Base-by-base conservation (phyloP, 2,888 invertebrate genomes). In the Monopis laevigella region DNA sequence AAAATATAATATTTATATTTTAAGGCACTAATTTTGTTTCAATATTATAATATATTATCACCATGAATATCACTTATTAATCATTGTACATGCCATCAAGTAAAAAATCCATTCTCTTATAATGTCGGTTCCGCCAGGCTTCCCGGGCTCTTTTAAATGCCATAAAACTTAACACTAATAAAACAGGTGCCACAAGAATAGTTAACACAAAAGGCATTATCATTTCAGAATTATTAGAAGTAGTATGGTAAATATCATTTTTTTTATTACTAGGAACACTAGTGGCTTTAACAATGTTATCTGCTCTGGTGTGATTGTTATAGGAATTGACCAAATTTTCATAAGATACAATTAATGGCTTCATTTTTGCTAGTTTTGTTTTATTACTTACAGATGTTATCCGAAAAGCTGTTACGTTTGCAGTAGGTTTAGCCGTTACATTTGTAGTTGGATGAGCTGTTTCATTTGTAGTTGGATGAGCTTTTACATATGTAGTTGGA, bases 81-180 rank as follows among this genome's bases (percentile, higher is more conserved):
- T 91, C 91, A 72, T 92, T 92, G 59, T 93, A 93, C 89, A 93
- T 92, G 53, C 93, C 93, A 67, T 93, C 93, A 42, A 93, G 88
- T 10, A 93, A 82, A 59, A 91, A 93, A 67, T 93, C 93, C 92
- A 93, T 93, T 60, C 92, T 82, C 47, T 90, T 86, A 56, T 93
- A 93, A 65, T 93, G 92, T 51, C 93, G 83, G 49, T 92, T 90
- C 52, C 88, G 87, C 92, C 93, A 93, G 60, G 90, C 90, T 59
- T 93, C 92, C 51, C 87, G 82, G n/a, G 91, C 87, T 48, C 87
- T 78, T 50, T 86, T 86, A 44, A 88, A 81, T 16, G 87, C 77
- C 62, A 89, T 81, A 44, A 87, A 86, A 12, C 87, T 83, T 36
- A 88, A 72, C 34, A 88, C 82, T 27, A 87, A 85, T 50, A 92